Evolutionary conservation across 2,113 vertebrate genomes (phyloP), one percentile per base, ranked within the genome.

Genomic region (Platysternon megacephalum): DNA sequence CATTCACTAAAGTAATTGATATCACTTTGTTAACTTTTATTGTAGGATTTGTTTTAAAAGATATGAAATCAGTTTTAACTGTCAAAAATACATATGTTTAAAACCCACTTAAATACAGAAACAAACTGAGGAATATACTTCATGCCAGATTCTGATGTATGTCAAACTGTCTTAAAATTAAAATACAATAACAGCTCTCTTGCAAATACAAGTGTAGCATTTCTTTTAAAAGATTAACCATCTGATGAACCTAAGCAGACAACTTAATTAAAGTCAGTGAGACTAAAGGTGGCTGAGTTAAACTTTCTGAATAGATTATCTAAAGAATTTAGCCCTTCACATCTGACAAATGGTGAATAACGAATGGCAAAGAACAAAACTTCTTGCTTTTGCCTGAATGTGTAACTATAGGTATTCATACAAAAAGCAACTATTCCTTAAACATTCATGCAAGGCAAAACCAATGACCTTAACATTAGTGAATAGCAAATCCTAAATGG

Each of bases 221-320:
- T 91, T 1, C 93, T 95, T 96, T 89, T 3, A 85, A 87, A 93
- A 93, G 88, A 96, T 88, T 91, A 94, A 93, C 94, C 93, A 96
- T 91, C 44, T 89, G 52, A 72, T 87, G 82, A 95, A 94, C 89
- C 29, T 88, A 93, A 87, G 26, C 81, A 95, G 92, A 95, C 13
- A 46, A 86, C 96, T 95, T 94, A 97, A 95, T 95, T 97, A 93
- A 95, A 94, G 79, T 86, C 85, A 94, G 85, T 83, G 74, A 88
- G 65, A 89, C 82, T 93, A 93, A 85, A 94, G 26, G 86, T 90
- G 78, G 90, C 39, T 89, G 86, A 81, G 95, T 93, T 95, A 91
- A 96, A 93, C 85, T 92, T 93, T 86, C 84, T 87, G 80, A 52
- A 35, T 94, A 65, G 35, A 93, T 92, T 94, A 90, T 51, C 79